Evolutionary conservation across 2,797 vertebrate genomes (phyloP), one percentile per base, ranked within the genome.

Genomic region (Alosa sapidissima): DNA sequence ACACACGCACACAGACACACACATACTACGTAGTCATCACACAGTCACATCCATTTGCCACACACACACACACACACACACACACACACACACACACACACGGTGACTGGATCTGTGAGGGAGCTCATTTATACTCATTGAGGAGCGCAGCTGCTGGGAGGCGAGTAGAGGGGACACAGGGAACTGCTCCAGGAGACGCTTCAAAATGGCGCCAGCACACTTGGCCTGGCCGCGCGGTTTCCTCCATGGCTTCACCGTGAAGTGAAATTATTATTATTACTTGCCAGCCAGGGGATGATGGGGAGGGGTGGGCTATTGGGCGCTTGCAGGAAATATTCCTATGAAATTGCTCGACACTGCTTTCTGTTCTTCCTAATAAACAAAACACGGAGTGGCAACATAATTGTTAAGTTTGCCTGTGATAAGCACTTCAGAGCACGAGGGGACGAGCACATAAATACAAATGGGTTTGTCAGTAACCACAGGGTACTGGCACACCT

Each of bases 141-240:
- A 55, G 52, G 65, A 82, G 82, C 49, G 82, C 49, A 83, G 85
- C 82, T 88, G 84, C 83, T 89, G 85, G 88, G 84, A 83, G 85
- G n/a, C 21, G 72, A 72, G 28, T 28, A 28, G 28, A 28, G 81
- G n/a, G 78, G 81, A 72, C 7, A 14, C 36, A 55, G 82, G 55
- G 84, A 81, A 21, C 51, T 85, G 87, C 14, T 41, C 33, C 13
- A 14, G 33, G 68, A 75, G 33, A 72, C 14, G 68, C 13, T 16
- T 75, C 68, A 75, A 75, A 75, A 75, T 75, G 68, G 68, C 33
- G 33, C 13, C 36, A 14, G 68, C 36, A 45, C 3, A 75, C 13
- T 75, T 75, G 68, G 68, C 36, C 36, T 33, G 2, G 33, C 33
- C 4, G 5, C 33, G 33, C 14, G 4, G 24, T 45, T 19, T 75